A percentile compares a stretch with the other conserved stretches of the same genome.
Conservation (phyloP, 1,140 invertebrate species). For the Drosophila nigromelanica region DNA sequence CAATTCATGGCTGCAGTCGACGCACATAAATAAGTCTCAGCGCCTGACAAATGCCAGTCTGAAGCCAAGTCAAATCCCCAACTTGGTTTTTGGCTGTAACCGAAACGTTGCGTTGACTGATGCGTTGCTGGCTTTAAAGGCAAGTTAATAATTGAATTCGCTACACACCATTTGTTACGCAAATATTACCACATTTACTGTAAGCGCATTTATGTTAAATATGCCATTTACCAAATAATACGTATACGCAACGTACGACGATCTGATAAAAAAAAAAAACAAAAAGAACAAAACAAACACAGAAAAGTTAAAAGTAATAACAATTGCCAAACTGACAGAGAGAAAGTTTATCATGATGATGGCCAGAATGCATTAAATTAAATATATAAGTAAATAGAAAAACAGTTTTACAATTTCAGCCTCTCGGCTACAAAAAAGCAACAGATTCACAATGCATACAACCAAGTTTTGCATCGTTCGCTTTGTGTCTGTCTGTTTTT, state of each 20-base stretch:
- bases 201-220: slow-evolving; percentile 24
- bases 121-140: slow-evolving; percentile 30
- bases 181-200: slow-evolving; percentile 18
- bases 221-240: slow-evolving; percentile 23
- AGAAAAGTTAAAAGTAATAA: slow-evolving; percentile 58
- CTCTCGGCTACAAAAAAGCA: slow-evolving; percentile 23
- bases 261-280: neutral
- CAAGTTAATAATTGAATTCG: slow-evolving; percentile 16
- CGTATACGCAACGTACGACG: slow-evolving; percentile 28
- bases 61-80: slow-evolving; percentile 2
- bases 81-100: slow-evolving; percentile 13
- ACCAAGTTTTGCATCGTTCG: slow-evolving; percentile 18
- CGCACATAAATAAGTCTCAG: slow-evolving; percentile 73
- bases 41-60: slow-evolving; percentile 39
- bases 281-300: neutral
- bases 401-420: slow-evolving; percentile 45
- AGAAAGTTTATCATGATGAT: slow-evolving; percentile 60
- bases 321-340: slow-evolving; percentile 44
- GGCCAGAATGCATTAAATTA: slow-evolving; percentile 73
- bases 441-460: slow-evolving; percentile 26
- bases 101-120: slow-evolving; percentile 54
- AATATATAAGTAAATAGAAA: slow-evolving; percentile 66
- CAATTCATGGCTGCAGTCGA: slow-evolving; percentile 74
- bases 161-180: slow-evolving; percentile 15
- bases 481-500: slow-evolving; percentile 42